phyloP scores from a whole-genome alignment of 2,888 invertebrate genomes.

The Amblyteles armatorius region DNA sequence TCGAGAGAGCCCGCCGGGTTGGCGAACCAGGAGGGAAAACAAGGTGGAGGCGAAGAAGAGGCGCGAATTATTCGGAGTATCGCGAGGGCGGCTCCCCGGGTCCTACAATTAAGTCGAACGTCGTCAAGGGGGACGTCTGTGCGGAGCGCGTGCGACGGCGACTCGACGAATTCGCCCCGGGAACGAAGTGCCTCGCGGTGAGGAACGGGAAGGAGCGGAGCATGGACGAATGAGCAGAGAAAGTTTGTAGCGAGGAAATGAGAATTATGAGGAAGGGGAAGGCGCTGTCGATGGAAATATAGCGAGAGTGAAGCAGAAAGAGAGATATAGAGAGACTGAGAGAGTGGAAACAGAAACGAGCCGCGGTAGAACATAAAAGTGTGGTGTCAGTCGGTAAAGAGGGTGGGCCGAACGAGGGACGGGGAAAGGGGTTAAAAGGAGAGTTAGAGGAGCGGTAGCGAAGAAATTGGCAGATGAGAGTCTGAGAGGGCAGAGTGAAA shows the following conservation, averaged over 20 bases:
- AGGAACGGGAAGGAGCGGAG: not conserved
- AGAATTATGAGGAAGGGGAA: not conserved
- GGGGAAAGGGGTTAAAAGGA: slow-evolving; percentile 16
- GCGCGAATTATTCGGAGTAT: slow-evolving; percentile 62
- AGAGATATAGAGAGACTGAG: slow-evolving; percentile 38
- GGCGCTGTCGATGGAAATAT: not conserved
- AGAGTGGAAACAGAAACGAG: slow-evolving; percentile 15
- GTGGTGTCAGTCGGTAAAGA: slow-evolving; percentile 31
- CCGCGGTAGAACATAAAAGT: slow-evolving; percentile 39
- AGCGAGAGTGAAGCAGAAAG: slow-evolving; percentile 1
- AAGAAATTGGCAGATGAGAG: slow-evolving; percentile 74
- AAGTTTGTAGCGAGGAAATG: not conserved
- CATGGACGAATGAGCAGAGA: not conserved
- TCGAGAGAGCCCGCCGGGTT: not conserved
- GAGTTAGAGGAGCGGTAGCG: slow-evolving; percentile 33
- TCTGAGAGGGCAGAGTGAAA: slow-evolving; percentile 73
- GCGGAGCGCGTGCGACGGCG: slow-evolving; percentile 19
- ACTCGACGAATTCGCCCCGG: slow-evolving; percentile 25
- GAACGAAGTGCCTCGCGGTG: slow-evolving; percentile 28
- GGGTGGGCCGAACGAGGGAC: not conserved
- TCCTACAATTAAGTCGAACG: slow-evolving; percentile 63
- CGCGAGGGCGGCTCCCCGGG: slow-evolving; percentile 14
- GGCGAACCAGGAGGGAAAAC: not conserved
- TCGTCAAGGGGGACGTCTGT: slow-evolving; percentile 40
- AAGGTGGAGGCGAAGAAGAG: slow-evolving; percentile 31